Base-by-base conservation (phyloP, 53 echinoderm and acorn worm species). In the Patiria pectinifera region DNA sequence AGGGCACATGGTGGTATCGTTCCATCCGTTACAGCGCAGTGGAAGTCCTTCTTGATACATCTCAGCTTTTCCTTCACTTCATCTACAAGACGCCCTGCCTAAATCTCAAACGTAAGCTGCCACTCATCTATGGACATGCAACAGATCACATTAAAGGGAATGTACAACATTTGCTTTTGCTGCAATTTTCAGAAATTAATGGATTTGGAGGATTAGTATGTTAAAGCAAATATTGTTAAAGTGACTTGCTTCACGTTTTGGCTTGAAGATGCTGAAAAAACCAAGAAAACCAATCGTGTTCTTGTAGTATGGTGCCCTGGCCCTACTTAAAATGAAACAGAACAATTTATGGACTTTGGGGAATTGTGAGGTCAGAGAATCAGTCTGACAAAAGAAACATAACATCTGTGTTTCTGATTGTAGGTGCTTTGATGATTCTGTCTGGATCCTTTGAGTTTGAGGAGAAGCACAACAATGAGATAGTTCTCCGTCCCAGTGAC, bases 1-100 rank as follows among this genome's bases (percentile, higher is more conserved):
- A 5, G 99, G 99, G 99, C 58, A 98, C 96, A 11, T 98, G 99
- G 99, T 98, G 99, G 99, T 98, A 98, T 84, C 88, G 96, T 16
- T 97, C 99, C 23, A 98, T 98, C 60, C 91, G 91, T 11, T 98
- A 95, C 94, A 98, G 95, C 80, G 99, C 99, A 48, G 99, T 95
- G 13, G 95, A 98, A 80, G 93, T 98, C 21, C 91, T 98, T 5
- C 83, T 98, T 45, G 99, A 98, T 74, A 98, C 99, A 75, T 96
- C 99, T 48, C 99, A 98, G 79, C 95, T 98, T n/a, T 98, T 95
- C 83, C 89, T 96, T 59, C 95, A 97, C 84, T 98, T 95, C 86
- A 94, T 98, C 48, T 94, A 98, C 87, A 98, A 98, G 91, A 98
- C 99, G 26, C 99, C 96, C 11, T 92, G 92, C 82, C 96, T 98